These are phyloP conservation scores for Cebus imitator DNA, from an alignment of 2,113 vertebrate genomes.

Conservation along the genomic window DNA sequence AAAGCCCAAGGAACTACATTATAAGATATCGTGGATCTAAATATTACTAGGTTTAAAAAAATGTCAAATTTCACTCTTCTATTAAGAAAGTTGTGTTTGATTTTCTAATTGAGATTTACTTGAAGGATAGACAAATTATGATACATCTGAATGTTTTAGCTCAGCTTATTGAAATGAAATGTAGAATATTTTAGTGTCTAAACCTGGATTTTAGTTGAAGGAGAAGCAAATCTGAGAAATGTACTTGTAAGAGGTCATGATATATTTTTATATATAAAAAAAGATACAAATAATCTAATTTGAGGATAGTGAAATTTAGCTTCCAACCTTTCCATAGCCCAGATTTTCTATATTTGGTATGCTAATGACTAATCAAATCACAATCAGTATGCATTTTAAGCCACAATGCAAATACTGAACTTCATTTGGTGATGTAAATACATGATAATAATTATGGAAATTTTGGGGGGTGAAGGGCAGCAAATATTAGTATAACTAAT, in stretches of 20 bases:
- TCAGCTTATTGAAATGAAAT: neutral
- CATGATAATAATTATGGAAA: conserved; percentile 65
- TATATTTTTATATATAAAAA: neutral
- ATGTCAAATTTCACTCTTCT: neutral
- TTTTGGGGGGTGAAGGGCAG: conserved; percentile 58
- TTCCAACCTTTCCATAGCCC: conserved; percentile 1
- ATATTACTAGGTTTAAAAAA: neutral
- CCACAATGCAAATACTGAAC: conserved; percentile 60
- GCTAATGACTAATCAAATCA: conserved; percentile 75
- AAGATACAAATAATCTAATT: neutral
- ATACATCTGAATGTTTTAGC: neutral
- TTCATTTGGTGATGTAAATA: conserved; percentile 69
- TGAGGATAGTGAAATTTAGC: conserved; percentile 25
- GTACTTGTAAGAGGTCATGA: neutral
- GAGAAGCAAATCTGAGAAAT: neutral
- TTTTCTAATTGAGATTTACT: neutral
- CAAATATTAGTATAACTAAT: conserved; percentile 55
- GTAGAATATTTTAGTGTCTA: neutral
- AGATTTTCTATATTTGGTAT: conserved; percentile 55
- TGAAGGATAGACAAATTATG: neutral
- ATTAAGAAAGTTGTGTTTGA: neutral
- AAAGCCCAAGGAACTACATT: neutral
- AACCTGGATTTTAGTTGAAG: neutral
- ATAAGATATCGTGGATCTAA: neutral
- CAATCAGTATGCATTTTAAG: conserved; percentile 73